Conservation (phyloP, 2,797 vertebrate genomes). For the Sebastes hubbsi region DNA sequence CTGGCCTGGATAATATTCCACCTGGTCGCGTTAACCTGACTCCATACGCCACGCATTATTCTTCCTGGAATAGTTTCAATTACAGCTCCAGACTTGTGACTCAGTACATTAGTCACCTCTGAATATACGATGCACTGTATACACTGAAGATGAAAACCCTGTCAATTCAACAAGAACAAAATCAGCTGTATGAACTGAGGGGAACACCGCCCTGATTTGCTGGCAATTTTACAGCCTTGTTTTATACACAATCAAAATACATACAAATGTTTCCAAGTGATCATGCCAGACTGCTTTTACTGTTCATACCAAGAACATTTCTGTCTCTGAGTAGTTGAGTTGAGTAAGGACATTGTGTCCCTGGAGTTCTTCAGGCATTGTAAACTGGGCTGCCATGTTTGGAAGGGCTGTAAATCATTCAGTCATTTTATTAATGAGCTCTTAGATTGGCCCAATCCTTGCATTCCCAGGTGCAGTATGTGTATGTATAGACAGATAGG, state of each 20-base stretch:
- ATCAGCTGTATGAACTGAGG: slow-evolving; percentile 8
- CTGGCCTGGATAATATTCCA: slow-evolving; percentile 56
- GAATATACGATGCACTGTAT: not conserved
- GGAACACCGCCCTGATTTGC: not conserved
- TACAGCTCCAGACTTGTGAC: slow-evolving; percentile 40
- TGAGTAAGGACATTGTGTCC: slow-evolving; percentile 12
- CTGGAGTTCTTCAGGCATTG: not conserved
- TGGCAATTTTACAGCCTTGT: slow-evolving; percentile 15
- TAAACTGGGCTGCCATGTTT: not conserved
- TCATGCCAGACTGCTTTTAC: not conserved
- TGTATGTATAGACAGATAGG: not conserved
- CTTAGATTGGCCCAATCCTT: not conserved
- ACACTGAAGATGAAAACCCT: not conserved
- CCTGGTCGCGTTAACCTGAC: slow-evolving; percentile 59
- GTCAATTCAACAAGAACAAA: not conserved
- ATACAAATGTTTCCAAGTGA: slow-evolving; percentile 23
- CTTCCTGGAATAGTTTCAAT: slow-evolving; percentile 38
- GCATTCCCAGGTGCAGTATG: not conserved
- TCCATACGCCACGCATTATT: slow-evolving; percentile 28
- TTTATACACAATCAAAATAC: slow-evolving; percentile 22
- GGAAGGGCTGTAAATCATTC: slow-evolving; percentile 3
- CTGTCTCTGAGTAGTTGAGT: not conserved
- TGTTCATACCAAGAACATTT: slow-evolving; percentile 17
- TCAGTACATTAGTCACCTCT: slow-evolving; percentile 36
- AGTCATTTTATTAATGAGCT: slow-evolving; percentile 3